A percentile compares a stretch with the other conserved stretches of the same genome.
Evolutionary conservation across 2,113 vertebrate species (phyloP).

Genomic region (Bucco capensis): DNA sequence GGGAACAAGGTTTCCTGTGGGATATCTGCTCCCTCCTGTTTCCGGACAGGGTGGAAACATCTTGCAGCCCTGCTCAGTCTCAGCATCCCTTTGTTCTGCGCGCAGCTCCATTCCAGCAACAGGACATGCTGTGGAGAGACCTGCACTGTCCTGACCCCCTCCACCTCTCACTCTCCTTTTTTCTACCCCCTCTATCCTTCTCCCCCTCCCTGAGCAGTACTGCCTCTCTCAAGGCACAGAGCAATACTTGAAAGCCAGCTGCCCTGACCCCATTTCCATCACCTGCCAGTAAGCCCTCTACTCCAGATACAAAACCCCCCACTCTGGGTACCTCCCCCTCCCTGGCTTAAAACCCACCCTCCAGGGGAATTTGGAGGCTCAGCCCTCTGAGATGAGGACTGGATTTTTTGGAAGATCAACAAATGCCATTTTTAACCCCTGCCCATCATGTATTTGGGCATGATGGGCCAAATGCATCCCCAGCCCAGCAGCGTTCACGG

Average conservation of each 20-base stretch:
- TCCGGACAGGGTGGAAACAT: slow-evolving; percentile 24
- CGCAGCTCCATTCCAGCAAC: neutral
- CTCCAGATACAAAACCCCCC: neutral
- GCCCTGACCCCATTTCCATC: neutral
- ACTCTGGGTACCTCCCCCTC: neutral
- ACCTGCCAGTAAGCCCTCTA: neutral
- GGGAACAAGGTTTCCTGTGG: slow-evolving; percentile 37
- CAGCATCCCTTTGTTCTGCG: neutral
- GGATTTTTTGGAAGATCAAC: neutral
- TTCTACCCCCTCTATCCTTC: neutral
- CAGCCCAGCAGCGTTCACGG: neutral
- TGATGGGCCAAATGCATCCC: neutral
- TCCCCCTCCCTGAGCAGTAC: accelerated
- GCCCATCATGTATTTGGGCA: neutral
- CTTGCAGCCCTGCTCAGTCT: neutral
- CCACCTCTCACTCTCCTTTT: neutral
- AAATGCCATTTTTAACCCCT: neutral
- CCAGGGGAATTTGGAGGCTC: neutral
- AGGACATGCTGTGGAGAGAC: neutral
- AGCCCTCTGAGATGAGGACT: neutral
- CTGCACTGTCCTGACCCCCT: neutral
- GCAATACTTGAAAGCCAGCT: neutral
- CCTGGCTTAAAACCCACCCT: neutral
- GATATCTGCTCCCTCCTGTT: slow-evolving; percentile 31
- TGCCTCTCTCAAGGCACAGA: neutral